Percentiles rank a stretch among this genome's conserved stretches.
These are phyloP conservation scores for Dolichotis patagonum DNA, from an alignment of 2,113 vertebrate species.

Conservation along the genomic window DNA sequence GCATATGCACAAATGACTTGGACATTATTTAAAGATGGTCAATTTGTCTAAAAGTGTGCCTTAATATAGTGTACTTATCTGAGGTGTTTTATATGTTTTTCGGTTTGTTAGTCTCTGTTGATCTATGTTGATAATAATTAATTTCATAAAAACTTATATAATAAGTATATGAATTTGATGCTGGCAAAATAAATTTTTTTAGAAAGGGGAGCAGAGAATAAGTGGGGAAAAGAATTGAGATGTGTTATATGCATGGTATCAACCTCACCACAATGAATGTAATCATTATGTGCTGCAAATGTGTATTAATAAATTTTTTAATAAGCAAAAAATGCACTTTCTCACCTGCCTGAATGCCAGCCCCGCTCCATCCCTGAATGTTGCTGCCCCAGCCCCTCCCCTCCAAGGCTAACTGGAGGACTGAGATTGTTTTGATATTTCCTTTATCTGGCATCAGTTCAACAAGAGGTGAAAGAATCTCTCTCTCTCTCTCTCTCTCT, in stretches of 20 bases:
- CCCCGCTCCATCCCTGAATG: too few species aligned
- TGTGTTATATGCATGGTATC: neutral
- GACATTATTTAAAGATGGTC: neutral
- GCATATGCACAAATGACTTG: rapidly evolving
- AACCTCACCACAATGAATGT: neutral
- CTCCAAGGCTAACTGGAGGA: neutral
- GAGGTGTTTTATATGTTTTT: neutral
- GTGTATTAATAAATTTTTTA: neutral
- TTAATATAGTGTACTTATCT: neutral
- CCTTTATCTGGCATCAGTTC: too few species aligned
- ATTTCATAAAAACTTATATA: neutral
- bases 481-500: neutral
- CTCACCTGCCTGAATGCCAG: neutral
- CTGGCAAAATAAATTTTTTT: neutral
- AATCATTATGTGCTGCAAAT: neutral
- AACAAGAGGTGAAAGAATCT: neutral
- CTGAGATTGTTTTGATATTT: neutral
- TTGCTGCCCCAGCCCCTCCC: rapidly evolving
- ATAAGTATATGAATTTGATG: neutral
- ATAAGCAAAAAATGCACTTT: neutral
- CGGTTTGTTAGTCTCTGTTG: neutral
- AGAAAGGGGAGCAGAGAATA: neutral
- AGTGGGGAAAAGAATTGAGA: neutral
- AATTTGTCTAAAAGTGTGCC: neutral
- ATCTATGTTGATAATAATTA: neutral